A percentile compares a stretch with the other conserved stretches of the same genome.
Conservation (phyloP, 1,140 invertebrate genomes). For the Asobara japonica region DNA sequence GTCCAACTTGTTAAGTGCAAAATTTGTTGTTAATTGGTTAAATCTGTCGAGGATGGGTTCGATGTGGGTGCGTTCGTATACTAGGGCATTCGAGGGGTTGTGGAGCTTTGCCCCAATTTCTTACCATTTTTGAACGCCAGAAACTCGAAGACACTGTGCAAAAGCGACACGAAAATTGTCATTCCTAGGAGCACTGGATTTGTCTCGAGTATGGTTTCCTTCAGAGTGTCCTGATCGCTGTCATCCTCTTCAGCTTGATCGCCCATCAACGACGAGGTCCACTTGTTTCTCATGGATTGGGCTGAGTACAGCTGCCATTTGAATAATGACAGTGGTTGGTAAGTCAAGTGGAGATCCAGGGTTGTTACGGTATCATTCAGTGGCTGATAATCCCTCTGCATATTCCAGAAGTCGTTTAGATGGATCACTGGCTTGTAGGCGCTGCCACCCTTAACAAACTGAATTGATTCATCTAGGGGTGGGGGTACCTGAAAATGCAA, state of each 20-base stretch:
- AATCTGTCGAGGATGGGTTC: too few relatives aligned
- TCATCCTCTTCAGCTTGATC: conserved; percentile 77
- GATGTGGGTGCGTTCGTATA: too few relatives aligned
- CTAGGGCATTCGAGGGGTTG: too few relatives aligned
- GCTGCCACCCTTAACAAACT: conserved; percentile 84
- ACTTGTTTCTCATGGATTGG: conserved; percentile 89
- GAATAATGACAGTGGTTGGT: conserved; percentile 92
- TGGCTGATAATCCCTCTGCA: conserved; percentile 94
- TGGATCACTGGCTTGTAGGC: conserved; percentile 96
- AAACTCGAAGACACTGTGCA: conserved; percentile 98
- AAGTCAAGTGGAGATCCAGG: conserved; percentile 83
- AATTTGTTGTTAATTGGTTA: too few relatives aligned
- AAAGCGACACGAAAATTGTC: conserved; percentile 91
- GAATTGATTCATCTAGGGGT: conserved; percentile 92
- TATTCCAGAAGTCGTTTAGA: conserved; percentile 99
- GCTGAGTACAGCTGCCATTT: conserved; percentile 98
- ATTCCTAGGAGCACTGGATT: conserved; percentile 94
- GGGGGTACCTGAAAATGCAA: too few relatives aligned
- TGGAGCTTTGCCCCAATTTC: neutral
- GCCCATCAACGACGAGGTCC: conserved; percentile 65
- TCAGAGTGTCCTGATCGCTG: conserved; percentile 96
- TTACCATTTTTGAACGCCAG: conserved; percentile 98
- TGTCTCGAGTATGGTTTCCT: conserved; percentile 96
- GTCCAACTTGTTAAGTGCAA: too few relatives aligned
- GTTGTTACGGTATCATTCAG: conserved; percentile 87